These are phyloP conservation scores for Pterois miles DNA, from an alignment of 2,797 vertebrate genomes.

Conservation along the genomic window DNA sequence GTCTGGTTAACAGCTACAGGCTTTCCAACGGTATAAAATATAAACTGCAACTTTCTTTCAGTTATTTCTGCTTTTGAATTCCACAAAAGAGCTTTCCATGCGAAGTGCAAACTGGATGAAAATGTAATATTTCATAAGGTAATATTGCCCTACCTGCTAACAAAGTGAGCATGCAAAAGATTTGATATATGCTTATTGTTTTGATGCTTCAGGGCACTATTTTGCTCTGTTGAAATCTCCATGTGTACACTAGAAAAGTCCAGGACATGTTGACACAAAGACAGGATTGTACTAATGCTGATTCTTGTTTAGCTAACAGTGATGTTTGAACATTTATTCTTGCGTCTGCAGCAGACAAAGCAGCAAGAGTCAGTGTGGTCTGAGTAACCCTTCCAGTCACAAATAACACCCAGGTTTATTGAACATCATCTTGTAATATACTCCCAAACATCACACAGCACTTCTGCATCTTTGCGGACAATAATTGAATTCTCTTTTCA, in stretches of 20 bases:
- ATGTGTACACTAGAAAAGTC: neutral
- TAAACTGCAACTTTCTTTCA: neutral
- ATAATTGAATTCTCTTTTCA: slow-evolving; percentile 48
- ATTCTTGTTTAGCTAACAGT: neutral
- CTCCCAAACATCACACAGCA: neutral
- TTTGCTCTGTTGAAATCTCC: neutral
- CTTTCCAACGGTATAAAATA: neutral
- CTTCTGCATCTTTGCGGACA: slow-evolving; percentile 12
- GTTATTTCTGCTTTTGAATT: neutral
- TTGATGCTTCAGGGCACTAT: neutral
- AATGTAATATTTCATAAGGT: neutral
- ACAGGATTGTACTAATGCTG: neutral
- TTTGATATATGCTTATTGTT: neutral
- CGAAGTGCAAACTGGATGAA: neutral
- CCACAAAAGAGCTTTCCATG: neutral
- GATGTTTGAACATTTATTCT: neutral
- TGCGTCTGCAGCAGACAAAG: neutral
- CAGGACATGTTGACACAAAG: neutral
- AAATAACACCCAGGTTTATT: neutral
- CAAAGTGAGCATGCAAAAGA: neutral
- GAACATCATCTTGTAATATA: neutral
- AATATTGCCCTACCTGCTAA: neutral
- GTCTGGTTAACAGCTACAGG: neutral
- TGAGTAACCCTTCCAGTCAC: neutral
- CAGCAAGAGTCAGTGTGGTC: neutral